Evolutionary conservation across 2,888 invertebrate species (phyloP).

Genomic region (Thumatha senex): DNA sequence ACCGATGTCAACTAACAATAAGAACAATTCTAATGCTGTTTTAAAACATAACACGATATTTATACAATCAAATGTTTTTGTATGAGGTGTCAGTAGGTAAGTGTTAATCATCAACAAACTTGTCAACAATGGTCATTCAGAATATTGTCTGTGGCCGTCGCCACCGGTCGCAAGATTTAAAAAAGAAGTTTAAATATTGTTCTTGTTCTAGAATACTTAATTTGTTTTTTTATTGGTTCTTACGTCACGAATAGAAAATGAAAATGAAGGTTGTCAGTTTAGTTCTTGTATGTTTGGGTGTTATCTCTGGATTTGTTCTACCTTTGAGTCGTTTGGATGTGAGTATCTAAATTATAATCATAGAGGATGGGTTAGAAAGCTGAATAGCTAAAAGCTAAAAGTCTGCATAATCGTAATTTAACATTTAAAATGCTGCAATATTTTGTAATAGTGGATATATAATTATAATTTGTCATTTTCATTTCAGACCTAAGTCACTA

Average conservation of each 20-base stretch:
- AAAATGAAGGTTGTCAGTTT: constrained; percentile 53
- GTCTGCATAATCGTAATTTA: too few relatives aligned
- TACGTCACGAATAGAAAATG: constrained; percentile 44
- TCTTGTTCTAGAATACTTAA: background rate
- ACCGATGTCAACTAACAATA: too few relatives aligned
- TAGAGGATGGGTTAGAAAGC: too few relatives aligned
- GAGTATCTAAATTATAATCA: constrained; percentile 36
- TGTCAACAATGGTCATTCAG: constrained; percentile 18
- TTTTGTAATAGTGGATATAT: too few relatives aligned
- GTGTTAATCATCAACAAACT: constrained; percentile 7
- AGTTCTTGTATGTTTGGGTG: constrained; percentile 54
- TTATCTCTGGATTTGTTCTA: constrained; percentile 54
- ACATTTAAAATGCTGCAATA: too few relatives aligned
- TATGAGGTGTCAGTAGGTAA: background rate
- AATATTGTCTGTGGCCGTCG: background rate
- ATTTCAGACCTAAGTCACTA: too few relatives aligned
- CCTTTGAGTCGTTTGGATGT: constrained; percentile 51
- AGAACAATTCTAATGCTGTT: too few relatives aligned
- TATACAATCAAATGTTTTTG: constrained; percentile 11
- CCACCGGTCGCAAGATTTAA: constrained; percentile 4
- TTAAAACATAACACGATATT: constrained; percentile 14
- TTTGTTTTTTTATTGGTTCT: constrained; percentile 15
- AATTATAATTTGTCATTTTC: too few relatives aligned
- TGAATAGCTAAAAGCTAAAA: too few relatives aligned
- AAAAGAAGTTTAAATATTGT: constrained; percentile 12